These are phyloP conservation scores for Xenopus borealis DNA, from an alignment of 2,113 vertebrate genomes.

Conservation along the genomic window DNA sequence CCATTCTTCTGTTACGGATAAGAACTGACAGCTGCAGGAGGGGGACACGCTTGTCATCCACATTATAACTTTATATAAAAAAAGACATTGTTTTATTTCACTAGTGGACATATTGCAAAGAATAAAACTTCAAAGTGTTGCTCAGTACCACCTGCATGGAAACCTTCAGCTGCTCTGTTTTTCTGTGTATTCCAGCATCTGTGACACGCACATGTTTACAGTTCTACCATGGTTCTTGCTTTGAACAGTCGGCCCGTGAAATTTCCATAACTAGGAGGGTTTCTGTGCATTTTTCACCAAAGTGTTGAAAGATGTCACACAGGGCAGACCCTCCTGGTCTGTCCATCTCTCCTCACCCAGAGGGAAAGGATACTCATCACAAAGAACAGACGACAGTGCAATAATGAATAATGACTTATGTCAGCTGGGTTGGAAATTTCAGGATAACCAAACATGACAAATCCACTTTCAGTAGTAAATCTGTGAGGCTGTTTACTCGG, in stretches of 20 bases:
- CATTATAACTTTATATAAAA: too few species aligned
- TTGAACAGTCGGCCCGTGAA: slow-evolving; percentile 4
- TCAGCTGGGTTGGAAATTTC: background rate
- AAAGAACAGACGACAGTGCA: background rate
- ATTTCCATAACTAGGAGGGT: background rate
- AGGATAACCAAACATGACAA: slow-evolving; percentile 6
- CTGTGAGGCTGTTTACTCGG: background rate
- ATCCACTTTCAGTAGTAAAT: background rate
- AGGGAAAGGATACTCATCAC: background rate
- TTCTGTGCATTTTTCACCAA: background rate
- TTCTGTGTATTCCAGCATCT: background rate
- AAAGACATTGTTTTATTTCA: too few species aligned
- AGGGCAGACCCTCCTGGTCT: slow-evolving; percentile 13
- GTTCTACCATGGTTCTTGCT: background rate
- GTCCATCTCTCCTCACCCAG: slow-evolving; percentile 10
- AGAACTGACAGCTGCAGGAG: too few species aligned
- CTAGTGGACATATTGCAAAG: too few species aligned
- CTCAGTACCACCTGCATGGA: too few species aligned
- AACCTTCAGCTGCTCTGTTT: background rate
- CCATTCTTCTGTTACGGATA: too few species aligned
- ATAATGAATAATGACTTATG: slow-evolving; percentile 13
- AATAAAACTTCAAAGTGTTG: too few species aligned
- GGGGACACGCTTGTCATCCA: too few species aligned
- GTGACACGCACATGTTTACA: slow-evolving; percentile 20
- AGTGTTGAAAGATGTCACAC: slow-evolving; percentile 27